Evolutionary conservation across 2,113 vertebrate genomes (phyloP), one percentile per base, ranked within the genome.

Genomic region (Nerophis ophidion): DNA sequence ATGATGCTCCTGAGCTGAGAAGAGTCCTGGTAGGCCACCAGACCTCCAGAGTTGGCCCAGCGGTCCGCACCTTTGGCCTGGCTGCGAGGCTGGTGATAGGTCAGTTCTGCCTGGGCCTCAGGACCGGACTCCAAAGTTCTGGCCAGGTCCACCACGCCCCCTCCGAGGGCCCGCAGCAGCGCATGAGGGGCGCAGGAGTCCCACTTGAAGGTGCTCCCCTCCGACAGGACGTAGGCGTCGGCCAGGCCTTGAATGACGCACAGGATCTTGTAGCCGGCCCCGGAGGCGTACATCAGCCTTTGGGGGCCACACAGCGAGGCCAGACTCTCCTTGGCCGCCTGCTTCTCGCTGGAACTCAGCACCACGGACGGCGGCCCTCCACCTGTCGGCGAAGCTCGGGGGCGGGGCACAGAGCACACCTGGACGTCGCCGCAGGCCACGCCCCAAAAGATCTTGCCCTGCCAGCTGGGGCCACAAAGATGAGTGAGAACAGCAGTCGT

Each of bases 201-300:
- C 90, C 92, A 91, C 63, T 91, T 86, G 17, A 90, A 93, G 61
- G 89, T 90, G 80, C 85, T 92, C 19, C 87, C 87, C 74, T 91
- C 89, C 0, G 91, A 93, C 47, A 93, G 83, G 52, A 93, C 65
- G 1, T 88, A 91, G 38, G 83, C 68, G 0, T 91, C 89, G 0
- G 84, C 89, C 57, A 88, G 75, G 45, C 91, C 89, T 77, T 89
- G 83, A 56, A 90, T 87, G 26, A 93, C 80, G 0, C 91, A 92
- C 52, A 92, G 82, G 76, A 92, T 80, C 81, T 92, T 92, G 81
- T 89, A 93, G 5, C 92, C 91, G 0, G 92, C 87, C 0, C 91
- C 89, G 0, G 87, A 91, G 0, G 87, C 91, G 8, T 85, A 91
- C 63, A 57, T 84, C 55, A 93, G 76, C 38, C 35, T 66, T 10